Evolutionary conservation across 2,888 invertebrate species (phyloP).

Genomic region (Rhingia campestris): DNA sequence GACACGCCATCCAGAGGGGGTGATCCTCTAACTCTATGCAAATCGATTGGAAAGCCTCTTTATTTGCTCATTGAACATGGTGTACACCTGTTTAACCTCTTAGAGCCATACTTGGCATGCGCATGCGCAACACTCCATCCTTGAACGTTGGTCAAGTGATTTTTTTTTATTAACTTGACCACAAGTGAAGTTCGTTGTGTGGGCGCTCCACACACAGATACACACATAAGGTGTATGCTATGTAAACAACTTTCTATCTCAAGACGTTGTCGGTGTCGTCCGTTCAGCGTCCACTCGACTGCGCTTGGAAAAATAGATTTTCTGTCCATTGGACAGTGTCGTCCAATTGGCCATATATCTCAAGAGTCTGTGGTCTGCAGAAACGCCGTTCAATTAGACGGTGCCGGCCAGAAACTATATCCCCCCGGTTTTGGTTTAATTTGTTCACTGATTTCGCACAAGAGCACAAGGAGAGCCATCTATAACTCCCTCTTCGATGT

Average conservation of each 20-base stretch:
- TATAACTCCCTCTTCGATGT: conserved; percentile 5
- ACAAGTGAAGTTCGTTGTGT: conserved; percentile 37
- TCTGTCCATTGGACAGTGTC: conserved; percentile 57
- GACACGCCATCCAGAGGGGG: conserved; percentile 32
- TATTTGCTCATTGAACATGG: conserved; percentile 30
- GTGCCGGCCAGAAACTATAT: conserved; percentile 39
- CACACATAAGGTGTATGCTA: background rate
- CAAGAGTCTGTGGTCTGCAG: conserved; percentile 42
- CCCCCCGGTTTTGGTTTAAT: conserved; percentile 33
- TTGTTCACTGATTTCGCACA: conserved; percentile 61
- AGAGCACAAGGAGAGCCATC: conserved; percentile 1
- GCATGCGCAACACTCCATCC: conserved; percentile 21
- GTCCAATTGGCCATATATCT: conserved; percentile 68
- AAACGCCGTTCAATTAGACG: conserved; percentile 61
- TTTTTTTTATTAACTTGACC: conserved; percentile 51
- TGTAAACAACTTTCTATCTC: conserved; percentile 63
- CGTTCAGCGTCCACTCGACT: conserved; percentile 2
- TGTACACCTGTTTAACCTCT: conserved; percentile 53
- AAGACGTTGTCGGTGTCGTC: background rate
- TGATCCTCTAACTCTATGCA: conserved; percentile 32
- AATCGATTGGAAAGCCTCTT: conserved; percentile 47
- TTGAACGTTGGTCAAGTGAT: conserved; percentile 27
- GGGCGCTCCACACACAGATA: conserved; percentile 35
- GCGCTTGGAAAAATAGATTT: conserved; percentile 49
- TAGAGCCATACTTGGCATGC: conserved; percentile 35